Evolutionary conservation across 2,888 invertebrate genomes (phyloP), one percentile per base, ranked within the genome.

Genomic region (Acronicta alni): DNA sequence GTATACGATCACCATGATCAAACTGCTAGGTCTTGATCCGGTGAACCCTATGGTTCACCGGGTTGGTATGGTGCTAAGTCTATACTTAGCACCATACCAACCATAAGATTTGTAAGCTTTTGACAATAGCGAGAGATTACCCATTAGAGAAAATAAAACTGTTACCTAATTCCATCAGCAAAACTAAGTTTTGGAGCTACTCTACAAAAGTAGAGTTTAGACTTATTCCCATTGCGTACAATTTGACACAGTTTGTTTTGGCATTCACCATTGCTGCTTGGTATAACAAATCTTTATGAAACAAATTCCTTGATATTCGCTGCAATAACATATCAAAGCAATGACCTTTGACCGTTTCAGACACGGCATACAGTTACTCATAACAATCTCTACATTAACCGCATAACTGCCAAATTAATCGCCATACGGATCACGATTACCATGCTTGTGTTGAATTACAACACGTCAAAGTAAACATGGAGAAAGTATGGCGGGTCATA

Each of bases 361-460:
- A 26, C 35, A 55, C 38, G 17, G 54, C 53, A 47, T 66, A 62
- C 62, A 55, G 72, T 57, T 70, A 72, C 67, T 67, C 57, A 51
- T 54, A 58, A 73, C 82, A 78, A 80, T 85, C 81, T 75, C 75
- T 72, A 72, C 80, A 73, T 84, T 80, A 71, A 82, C 78, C 55
- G 54, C 77, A 74, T 75, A 81, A 77, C 73, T 51, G 72, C 71
- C 57, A 55, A 65, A 78, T 84, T 83, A 85, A 87, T 88, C 83
- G 75, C 77, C 66, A 86, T 65, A 75, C 83, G 66, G 72, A 83
- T 86, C 89, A 89, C 89, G 88, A 85, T 87, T 85, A 87, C 81
- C 83, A 83, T 84, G 83, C 84, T 84, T 86, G 83, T 83, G 79
- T 81, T 78, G 72, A 78, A 69, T 68, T 68, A 68, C 58, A 12